phyloP scores from a whole-genome alignment of 2,797 vertebrate genomes.

The Xerus rutilus region DNA sequence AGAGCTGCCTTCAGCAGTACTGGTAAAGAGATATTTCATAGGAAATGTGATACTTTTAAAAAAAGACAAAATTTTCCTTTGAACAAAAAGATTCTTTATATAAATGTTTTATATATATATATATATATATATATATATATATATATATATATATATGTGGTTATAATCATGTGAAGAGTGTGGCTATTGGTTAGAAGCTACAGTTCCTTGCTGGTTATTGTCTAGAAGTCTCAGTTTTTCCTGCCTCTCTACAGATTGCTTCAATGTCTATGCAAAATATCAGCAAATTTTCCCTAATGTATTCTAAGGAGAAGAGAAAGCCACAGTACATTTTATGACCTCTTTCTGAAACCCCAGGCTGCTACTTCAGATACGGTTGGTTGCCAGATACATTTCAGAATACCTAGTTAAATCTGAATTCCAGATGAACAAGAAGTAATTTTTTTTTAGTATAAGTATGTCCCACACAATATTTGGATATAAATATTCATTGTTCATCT shows the following conservation, averaged over 20 bases:
- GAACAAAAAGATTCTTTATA: neutral
- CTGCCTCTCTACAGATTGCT: neutral
- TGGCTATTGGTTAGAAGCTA: neutral
- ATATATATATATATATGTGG: too few species aligned
- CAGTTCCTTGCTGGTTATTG: neutral
- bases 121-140: too few species aligned
- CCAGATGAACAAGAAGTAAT: neutral
- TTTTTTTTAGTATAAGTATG: neutral
- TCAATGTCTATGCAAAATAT: neutral
- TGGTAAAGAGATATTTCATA: constrained; percentile 1
- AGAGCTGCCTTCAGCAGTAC: neutral
- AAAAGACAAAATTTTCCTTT: neutral
- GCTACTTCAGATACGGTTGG: neutral
- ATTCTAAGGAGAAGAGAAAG: neutral
- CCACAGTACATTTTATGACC: neutral
- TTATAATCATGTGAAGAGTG: neutral
- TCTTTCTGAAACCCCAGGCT: neutral
- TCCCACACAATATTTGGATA: neutral
- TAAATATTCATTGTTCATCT: neutral
- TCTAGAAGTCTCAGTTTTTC: neutral
- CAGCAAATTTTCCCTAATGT: neutral
- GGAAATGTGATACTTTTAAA: neutral
- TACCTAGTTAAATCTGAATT: neutral
- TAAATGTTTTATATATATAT: too few species aligned
- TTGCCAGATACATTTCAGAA: neutral